These are phyloP conservation scores for Pseudomyrmex gracilis DNA, from an alignment of 1,140 invertebrate genomes.

Conservation along the genomic window DNA sequence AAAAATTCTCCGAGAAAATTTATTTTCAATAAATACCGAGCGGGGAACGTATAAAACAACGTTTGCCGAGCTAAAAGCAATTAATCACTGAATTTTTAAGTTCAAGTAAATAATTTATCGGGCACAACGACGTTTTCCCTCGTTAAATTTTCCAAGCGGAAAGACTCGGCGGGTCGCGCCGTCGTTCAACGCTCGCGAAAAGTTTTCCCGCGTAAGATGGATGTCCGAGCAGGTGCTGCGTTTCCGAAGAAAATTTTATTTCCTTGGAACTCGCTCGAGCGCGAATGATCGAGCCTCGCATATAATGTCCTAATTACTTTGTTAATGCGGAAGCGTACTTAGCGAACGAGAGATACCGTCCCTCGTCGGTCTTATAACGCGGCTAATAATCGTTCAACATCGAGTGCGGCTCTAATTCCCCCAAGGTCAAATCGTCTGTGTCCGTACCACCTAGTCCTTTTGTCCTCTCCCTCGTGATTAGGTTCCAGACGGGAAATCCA, in stretches of 20 bases:
- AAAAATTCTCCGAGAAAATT: too few relatives aligned
- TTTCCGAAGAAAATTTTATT: constrained; percentile 44
- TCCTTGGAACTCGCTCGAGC: constrained; percentile 17
- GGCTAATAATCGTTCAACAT: constrained; percentile 33
- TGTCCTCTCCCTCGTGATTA: constrained; percentile 52
- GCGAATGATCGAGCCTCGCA: constrained; percentile 37
- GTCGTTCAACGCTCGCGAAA: constrained; percentile 10
- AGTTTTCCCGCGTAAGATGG: constrained; percentile 44
- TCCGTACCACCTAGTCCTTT: background rate
- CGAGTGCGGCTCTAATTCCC: background rate
- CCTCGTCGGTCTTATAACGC: background rate
- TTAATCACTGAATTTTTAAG: constrained; percentile 16
- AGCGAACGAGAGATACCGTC: background rate
- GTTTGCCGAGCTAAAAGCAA: background rate
- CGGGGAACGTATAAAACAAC: background rate
- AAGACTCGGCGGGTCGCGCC: background rate
- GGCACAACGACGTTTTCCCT: background rate
- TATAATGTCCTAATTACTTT: constrained; percentile 25
- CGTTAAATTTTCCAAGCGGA: constrained; percentile 22
- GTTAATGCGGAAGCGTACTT: constrained; percentile 30
- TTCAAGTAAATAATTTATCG: constrained; percentile 13
- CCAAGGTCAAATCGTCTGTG: background rate
- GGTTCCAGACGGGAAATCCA: constrained; percentile 34
- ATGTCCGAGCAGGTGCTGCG: constrained; percentile 45
- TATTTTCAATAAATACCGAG: background rate